These are phyloP conservation scores for Volucella bombylans DNA, from an alignment of 2,888 invertebrate species.

Conservation along the genomic window DNA sequence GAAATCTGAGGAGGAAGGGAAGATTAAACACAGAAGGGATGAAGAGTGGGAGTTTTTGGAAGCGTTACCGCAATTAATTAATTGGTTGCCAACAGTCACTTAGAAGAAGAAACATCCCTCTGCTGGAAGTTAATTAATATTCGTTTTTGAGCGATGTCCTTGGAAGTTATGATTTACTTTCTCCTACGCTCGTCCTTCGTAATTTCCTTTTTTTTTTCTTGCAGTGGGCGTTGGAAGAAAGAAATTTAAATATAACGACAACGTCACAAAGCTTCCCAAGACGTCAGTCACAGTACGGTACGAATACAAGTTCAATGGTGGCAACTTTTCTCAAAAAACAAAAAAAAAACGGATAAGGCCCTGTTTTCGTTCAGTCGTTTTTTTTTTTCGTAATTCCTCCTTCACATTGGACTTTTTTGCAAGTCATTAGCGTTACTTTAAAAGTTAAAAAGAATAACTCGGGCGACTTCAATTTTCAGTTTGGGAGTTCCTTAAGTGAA, in stretches of 20 bases:
- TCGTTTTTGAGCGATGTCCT: not conserved
- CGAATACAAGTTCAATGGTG: too few relatives aligned
- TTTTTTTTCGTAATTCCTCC: too few relatives aligned
- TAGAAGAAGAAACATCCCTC: not conserved
- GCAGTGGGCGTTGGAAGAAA: not conserved
- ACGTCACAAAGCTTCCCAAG: too few relatives aligned
- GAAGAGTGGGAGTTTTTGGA: not conserved
- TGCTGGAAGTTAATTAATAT: conserved; percentile 36
- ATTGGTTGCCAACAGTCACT: conserved; percentile 46
- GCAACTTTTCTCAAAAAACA: too few relatives aligned
- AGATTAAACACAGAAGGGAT: not conserved
- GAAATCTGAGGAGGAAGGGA: not conserved
- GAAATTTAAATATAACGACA: not conserved
- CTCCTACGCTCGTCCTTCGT: not conserved
- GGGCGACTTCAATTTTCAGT: not conserved
- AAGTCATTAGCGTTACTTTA: not conserved
- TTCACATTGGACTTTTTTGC: not conserved
- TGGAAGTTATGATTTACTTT: not conserved
- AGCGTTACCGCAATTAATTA: conserved; percentile 51
- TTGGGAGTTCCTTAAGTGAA: conserved; percentile 3
- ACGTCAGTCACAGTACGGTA: too few relatives aligned
- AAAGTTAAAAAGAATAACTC: not conserved
- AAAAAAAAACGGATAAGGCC: too few relatives aligned
- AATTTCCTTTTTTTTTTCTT: too few relatives aligned
- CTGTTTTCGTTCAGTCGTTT: too few relatives aligned